Evolutionary conservation across 37 sponge, comb jelly and placozoan genomes (phyloP), one percentile per base, ranked within the genome.

Genomic region (Lycopodina hypogea): DNA sequence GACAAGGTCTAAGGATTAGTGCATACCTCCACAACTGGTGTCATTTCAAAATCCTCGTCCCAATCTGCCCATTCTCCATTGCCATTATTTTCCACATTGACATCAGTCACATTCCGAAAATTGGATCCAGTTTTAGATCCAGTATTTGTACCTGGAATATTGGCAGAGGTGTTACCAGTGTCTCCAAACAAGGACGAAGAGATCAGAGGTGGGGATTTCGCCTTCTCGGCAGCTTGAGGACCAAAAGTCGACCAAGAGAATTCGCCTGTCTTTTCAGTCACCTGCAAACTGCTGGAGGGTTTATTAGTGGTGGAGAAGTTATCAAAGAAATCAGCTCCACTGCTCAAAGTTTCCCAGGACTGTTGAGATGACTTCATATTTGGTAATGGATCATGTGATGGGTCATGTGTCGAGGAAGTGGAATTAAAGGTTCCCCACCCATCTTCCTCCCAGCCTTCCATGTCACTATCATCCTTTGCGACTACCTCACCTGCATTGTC

Each of bases 371-470:
- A 21, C n/a, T 57, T 41, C 24, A 45, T 66, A 15, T 62, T 29
- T 62, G 22, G 66, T 19, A 68, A 50, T 51, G 55, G 56, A 21
- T 12, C 6, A 2, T 18, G n/a, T 45, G 45, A 3, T 32, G 17
- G 48, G 48, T 45, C 48, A 9, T 45, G 61, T 7, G 24, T 42
- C 32, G 57, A 18, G 36, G 32, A 55, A 32, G 59, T 58, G 57
- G n/a, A 45, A 21, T 53, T 63, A 62, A 72, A 68, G 19, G 48
- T 38, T 0, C 82, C 82, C 82, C 82, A 81, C 37, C 81, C 87
- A 64, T 75, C 82, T 38, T 78, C 87, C 77, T 75, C 88, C 83
- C 85, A 89, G 12, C 72, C 89, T 57, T 78, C 89, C 74, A 66
- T 82, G 69, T 63, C 89, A 63, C 69, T 77, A n/a, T 71, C 84